Evolutionary conservation across 2,888 invertebrate species (phyloP), one percentile per base, ranked within the genome.

Genomic region (Lathronympha strigana): DNA sequence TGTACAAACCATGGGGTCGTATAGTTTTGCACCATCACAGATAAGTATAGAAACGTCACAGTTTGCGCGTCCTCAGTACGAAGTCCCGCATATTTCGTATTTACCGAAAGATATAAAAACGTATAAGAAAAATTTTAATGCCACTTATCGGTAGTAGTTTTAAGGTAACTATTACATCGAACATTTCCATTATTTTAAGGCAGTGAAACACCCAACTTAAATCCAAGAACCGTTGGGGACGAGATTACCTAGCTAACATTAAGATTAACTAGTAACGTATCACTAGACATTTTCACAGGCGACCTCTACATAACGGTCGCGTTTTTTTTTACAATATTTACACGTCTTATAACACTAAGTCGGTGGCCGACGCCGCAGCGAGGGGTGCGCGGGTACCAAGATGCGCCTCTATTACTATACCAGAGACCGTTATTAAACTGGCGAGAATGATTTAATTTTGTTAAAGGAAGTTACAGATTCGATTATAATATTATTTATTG

Each of bases 181-280:
- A 83, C 80, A 78, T 78, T 82, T 70, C 81, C 81, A 80, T 84
- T 82, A 90, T 78, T 89, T 90, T 92, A 92, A 92, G 92, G 92
- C 92, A 92, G 92, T 92, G 92, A 91, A 88, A 92, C 89, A 88
- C 90, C 92, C 92, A 92, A 91, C 91, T 84, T 84, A 91, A 91
- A 90, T 83, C 86, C 82, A 85, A 91, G 90, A 89, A 88, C 85
- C 87, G 92, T 91, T 88, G 91, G 92, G 91, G 87, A 88, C 88
- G 85, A 90, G 85, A 89, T 91, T 91, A 90, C 89, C 91, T 92
- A 91, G 92, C 92, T 92, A 91, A 91, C 82, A 86, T 90, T 90
- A 82, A 78, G 74, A 81, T 77, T 83, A 91, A 86, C 86, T 89
- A 86, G 88, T 88, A 86, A 84, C 80, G 87, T 90, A 90, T 86